Evolutionary conservation across 23 tunicate species (phyloP).

Genomic region (Ciona savignyi): DNA sequence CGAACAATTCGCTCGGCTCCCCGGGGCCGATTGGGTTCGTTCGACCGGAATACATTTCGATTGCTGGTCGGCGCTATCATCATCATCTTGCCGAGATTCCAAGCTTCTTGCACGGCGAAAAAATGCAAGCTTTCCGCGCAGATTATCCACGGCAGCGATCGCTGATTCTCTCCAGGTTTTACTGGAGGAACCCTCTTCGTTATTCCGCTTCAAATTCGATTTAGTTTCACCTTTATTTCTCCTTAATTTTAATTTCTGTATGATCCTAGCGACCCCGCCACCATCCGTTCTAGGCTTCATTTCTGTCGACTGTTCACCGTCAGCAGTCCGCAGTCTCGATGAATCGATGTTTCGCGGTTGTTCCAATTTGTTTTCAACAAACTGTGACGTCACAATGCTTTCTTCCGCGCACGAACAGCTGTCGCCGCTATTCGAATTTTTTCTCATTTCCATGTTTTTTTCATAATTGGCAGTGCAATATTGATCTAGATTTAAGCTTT

Average conservation of each 20-base stretch:
- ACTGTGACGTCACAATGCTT: neutral
- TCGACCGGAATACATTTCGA: neutral
- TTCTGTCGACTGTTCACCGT: neutral
- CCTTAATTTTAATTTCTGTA: neutral
- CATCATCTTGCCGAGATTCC: conserved; percentile 5
- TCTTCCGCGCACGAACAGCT: neutral
- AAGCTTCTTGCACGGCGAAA: conserved; percentile 27
- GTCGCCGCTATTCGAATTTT: neutral
- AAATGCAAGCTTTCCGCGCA: conserved; percentile 15
- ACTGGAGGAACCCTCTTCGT: neutral
- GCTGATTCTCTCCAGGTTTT: conserved; percentile 38
- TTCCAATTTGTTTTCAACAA: neutral
- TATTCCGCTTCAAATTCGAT: neutral
- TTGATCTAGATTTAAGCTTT: too few species aligned
- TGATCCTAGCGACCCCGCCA: neutral
- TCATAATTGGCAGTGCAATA: too few species aligned
- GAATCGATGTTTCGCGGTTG: neutral
- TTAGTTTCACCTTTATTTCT: neutral
- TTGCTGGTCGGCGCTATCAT: neutral
- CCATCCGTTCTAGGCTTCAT: neutral
- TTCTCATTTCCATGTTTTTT: neutral
- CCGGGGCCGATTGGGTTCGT: neutral
- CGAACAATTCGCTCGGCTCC: neutral
- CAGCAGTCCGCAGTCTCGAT: neutral
- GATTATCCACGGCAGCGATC: conserved; percentile 19